These are phyloP conservation scores for Zosterops hypoxanthus DNA, from an alignment of 2,113 vertebrate genomes.

Conservation along the genomic window DNA sequence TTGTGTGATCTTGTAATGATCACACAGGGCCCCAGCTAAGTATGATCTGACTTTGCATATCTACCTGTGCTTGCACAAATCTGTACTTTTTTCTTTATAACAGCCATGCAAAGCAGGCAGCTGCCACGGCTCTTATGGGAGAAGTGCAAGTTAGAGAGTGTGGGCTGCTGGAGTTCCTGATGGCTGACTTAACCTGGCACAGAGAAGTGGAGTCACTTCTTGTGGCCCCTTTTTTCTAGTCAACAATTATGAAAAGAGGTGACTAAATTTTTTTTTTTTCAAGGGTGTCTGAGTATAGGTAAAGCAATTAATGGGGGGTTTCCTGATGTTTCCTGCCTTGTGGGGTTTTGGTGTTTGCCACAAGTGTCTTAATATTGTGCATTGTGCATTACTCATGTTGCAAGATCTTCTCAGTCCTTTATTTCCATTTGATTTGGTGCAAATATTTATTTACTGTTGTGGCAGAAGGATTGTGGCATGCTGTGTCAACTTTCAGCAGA, in stretches of 20 bases:
- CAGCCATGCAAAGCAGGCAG: rapidly evolving
- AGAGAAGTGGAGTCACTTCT: not conserved
- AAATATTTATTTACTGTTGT: not conserved
- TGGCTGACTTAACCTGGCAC: not conserved
- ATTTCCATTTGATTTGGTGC: not conserved
- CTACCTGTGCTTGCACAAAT: not conserved
- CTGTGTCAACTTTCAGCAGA: not conserved
- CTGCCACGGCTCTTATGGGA: rapidly evolving
- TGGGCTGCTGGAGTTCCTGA: not conserved
- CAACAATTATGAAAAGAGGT: not conserved
- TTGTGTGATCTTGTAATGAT: not conserved
- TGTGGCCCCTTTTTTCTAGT: not conserved
- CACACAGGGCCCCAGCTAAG: not conserved
- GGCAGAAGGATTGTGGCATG: not conserved
- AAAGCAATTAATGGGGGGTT: not conserved
- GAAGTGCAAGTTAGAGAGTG: rapidly evolving
- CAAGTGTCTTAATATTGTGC: not conserved
- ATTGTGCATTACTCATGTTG: not conserved
- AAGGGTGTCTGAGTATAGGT: not conserved
- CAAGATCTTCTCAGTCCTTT: not conserved
- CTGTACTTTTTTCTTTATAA: rapidly evolving
- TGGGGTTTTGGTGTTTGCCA: not conserved
- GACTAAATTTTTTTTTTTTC: not conserved
- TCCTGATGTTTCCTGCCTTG: not conserved
- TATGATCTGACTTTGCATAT: rapidly evolving